Base-by-base conservation (phyloP, 2,113 vertebrate genomes). In the Isurus oxyrinchus region DNA sequence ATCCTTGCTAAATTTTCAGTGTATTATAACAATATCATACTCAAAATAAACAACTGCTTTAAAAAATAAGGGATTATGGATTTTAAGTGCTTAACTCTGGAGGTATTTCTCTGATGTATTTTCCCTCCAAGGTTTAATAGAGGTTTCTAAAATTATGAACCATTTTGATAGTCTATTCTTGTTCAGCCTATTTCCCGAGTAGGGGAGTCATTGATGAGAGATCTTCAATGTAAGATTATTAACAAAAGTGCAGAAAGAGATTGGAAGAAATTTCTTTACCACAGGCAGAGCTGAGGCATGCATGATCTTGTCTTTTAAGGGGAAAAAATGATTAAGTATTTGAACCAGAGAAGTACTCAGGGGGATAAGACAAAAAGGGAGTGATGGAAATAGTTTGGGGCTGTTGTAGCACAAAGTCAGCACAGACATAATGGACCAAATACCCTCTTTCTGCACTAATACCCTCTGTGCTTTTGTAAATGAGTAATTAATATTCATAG, bases 401-500 rank as follows among this genome's bases (percentile, higher is more conserved):
- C 5, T 19, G 25, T 40, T 31, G 2, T 35, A 23, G 6, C 8
- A 3, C 55, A 93, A 35, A 61, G 5, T 19, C 2, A 94, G 19
- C n/a, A 63, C 19, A 21, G 59, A 40, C 59, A 94, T 23, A 66
- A 94, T n/a, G 59, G 35, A 5, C 59, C 35, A 94, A 40, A 66
- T 94, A 63, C 8, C 5, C 16, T 94, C 31, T 31, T n/a, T 63
- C 90, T 66, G n/a, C 59, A 94, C 90, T n/a, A n/a, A 40, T 66
- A 66, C 8, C 16, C 35, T 63, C n/a, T 66, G 23, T 66, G 90
- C 40, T 93, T 94, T 94, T 40, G 63, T 35, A 61, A 57, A 16
- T 93, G 90, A 93, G 57, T 40, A 61, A 79, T 84, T 96, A 84
- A 96, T 27, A 79, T 96, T 96, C 59, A 96, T 61, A 40, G 35